A percentile compares a stretch with the other conserved stretches of the same genome.
Evolutionary conservation across 2,888 invertebrate species (phyloP).

Genomic region (Meganola albula): DNA sequence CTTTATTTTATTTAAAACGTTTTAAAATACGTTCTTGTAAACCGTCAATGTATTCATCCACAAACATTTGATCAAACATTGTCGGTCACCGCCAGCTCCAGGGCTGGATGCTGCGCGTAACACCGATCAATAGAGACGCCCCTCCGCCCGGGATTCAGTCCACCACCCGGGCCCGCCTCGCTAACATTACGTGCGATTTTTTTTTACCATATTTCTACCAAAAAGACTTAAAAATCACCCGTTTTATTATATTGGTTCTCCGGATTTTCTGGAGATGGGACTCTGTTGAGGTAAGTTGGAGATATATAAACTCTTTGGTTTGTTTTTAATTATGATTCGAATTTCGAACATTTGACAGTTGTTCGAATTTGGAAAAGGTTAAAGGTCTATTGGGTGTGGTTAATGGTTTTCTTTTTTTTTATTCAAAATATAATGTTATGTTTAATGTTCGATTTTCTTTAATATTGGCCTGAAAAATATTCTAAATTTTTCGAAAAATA

Average conservation of each 20-base stretch:
- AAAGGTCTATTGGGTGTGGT: neutral
- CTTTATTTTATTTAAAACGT: too few species aligned
- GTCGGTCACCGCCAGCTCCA: constrained; percentile 22
- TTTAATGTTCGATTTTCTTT: too few species aligned
- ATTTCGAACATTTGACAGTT: too few species aligned
- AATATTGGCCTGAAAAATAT: too few species aligned
- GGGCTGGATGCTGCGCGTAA: constrained; percentile 59
- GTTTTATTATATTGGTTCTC: constrained; percentile 23
- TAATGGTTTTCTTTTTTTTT: neutral
- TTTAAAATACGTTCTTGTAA: constrained; percentile 1
- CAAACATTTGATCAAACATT: constrained; percentile 10
- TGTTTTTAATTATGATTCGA: constrained; percentile 2
- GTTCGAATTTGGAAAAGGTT: too few species aligned
- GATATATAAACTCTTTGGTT: too few species aligned
- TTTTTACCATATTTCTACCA: constrained; percentile 20
- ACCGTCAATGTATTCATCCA: constrained; percentile 33
- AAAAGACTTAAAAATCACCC: constrained; percentile 16
- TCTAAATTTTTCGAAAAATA: too few species aligned
- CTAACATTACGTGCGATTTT: constrained; percentile 21
- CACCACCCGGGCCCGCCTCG: constrained; percentile 38
- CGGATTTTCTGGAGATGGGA: constrained; percentile 53
- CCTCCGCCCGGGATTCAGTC: constrained; percentile 40
- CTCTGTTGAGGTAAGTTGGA: constrained; percentile 52
- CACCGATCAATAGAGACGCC: constrained; percentile 51
- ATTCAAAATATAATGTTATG: too few species aligned